These are phyloP conservation scores for Xestia xanthographa DNA, from an alignment of 2,888 invertebrate species.

Conservation along the genomic window DNA sequence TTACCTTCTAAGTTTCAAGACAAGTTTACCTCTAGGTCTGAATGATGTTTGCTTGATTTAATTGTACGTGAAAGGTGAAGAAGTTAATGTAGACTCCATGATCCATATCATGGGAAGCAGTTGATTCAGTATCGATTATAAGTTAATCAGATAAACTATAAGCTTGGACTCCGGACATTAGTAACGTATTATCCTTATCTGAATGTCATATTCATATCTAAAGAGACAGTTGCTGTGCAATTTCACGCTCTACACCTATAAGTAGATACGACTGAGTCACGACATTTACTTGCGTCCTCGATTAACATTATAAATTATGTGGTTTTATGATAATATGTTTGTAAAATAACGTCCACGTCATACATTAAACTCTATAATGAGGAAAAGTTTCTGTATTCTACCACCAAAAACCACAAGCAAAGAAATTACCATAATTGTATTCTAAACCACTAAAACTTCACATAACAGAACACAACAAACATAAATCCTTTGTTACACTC, in stretches of 20 bases:
- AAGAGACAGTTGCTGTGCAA: slow-evolving; percentile 5
- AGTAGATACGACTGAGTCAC: neutral
- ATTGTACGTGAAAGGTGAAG: no score
- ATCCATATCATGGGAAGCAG: no score
- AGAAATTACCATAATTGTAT: slow-evolving; percentile 54
- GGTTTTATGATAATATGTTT: neutral
- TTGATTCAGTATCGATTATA: slow-evolving; percentile 11
- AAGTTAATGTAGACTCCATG: no score
- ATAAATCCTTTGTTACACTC: slow-evolving; percentile 56
- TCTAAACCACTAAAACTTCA: slow-evolving; percentile 48
- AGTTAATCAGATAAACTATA: slow-evolving; percentile 15
- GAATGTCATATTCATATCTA: slow-evolving; percentile 8
- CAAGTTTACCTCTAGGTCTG: no score
- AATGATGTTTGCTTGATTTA: no score
- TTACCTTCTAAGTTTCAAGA: no score
- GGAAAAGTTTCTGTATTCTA: slow-evolving; percentile 18
- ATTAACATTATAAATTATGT: slow-evolving; percentile 9
- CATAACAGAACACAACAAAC: slow-evolving; percentile 47
- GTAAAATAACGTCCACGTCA: neutral
- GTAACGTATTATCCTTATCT: slow-evolving; percentile 19
- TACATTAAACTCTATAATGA: slow-evolving; percentile 18
- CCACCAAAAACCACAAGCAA: slow-evolving; percentile 21
- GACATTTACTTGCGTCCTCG: neutral
- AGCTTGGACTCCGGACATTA: slow-evolving; percentile 28
- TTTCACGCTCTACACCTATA: neutral